Conservation (phyloP, 2,888 invertebrate species). For the Schizotus pectinicornis region DNA sequence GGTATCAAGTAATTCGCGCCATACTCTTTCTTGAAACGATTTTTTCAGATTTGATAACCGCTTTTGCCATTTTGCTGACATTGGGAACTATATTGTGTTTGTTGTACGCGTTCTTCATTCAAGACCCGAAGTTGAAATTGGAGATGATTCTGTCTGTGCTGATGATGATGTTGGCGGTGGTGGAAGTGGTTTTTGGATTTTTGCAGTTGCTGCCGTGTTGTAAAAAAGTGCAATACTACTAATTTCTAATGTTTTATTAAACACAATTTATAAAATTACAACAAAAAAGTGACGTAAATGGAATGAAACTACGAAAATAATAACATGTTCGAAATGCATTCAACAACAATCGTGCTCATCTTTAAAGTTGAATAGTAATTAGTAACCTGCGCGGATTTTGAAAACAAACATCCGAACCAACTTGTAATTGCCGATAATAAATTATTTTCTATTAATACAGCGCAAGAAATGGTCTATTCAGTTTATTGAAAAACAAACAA, state of each 20-base stretch:
- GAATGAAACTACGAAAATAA: slow-evolving; percentile 38
- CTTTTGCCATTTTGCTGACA: slow-evolving; percentile 43
- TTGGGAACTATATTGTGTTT: slow-evolving; percentile 39
- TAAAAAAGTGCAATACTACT: slow-evolving; percentile 42
- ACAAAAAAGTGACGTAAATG: slow-evolving; percentile 36
- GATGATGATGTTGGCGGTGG: slow-evolving; percentile 39
- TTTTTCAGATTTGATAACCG: slow-evolving; percentile 43
- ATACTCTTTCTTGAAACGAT: slow-evolving; percentile 2
- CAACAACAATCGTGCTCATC: slow-evolving; percentile 7
- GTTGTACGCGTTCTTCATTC: slow-evolving; percentile 43
- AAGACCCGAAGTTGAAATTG: slow-evolving; percentile 44
- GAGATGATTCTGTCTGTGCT: slow-evolving; percentile 45
- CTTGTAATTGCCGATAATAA: no score
- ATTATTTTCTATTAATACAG: slow-evolving; percentile 26
- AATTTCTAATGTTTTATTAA: slow-evolving; percentile 42
- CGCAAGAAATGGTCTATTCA: slow-evolving; percentile 9
- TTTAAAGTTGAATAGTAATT: slow-evolving; percentile 5
- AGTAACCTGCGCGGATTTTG: slow-evolving; percentile 21
- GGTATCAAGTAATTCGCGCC: slow-evolving; percentile 32
- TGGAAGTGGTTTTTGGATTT: slow-evolving; percentile 45
- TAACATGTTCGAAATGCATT: slow-evolving; percentile 19
- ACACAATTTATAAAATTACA: slow-evolving; percentile 38
- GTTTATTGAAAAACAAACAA: neutral
- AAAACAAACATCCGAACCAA: slow-evolving; percentile 21
- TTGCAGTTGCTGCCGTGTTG: slow-evolving; percentile 44